These are phyloP conservation scores for Sorex maritimensis DNA, from an alignment of 2,797 vertebrate species.

Conservation along the genomic window DNA sequence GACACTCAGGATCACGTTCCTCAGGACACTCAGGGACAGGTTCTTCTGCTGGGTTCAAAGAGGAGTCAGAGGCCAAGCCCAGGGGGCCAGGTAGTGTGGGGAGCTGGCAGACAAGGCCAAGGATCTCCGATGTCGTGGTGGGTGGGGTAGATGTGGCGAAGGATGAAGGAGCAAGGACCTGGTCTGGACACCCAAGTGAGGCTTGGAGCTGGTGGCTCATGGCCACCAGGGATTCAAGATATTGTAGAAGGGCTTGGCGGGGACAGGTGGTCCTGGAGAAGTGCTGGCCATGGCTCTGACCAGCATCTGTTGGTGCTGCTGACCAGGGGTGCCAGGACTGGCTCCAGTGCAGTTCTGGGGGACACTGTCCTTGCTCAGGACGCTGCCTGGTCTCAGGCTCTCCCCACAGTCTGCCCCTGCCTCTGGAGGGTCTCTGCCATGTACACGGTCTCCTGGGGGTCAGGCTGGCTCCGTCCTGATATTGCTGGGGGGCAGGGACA, in stretches of 20 bases:
- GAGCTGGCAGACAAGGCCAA: not conserved
- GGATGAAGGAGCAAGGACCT: not conserved
- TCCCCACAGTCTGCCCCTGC: slow-evolving; percentile 50
- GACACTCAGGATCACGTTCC: not conserved
- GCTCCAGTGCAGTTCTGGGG: not conserved
- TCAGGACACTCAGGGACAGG: not conserved
- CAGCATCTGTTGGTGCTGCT: not conserved
- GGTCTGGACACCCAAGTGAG: slow-evolving; percentile 54
- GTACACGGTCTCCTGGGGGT: not conserved
- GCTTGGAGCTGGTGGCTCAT: slow-evolving; percentile 78
- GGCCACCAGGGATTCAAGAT: slow-evolving; percentile 78
- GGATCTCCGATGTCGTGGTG: not conserved
- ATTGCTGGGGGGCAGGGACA: not conserved
- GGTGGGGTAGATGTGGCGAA: not conserved
- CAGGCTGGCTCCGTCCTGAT: not conserved
- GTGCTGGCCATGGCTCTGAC: not conserved
- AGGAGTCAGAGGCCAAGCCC: not conserved
- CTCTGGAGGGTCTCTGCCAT: slow-evolving; percentile 49
- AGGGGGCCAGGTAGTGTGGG: not conserved
- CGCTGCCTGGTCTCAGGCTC: slow-evolving; percentile 7
- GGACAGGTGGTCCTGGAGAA: slow-evolving; percentile 64
- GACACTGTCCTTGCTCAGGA: not conserved
- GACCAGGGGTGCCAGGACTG: not conserved
- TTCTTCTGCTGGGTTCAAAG: not conserved
- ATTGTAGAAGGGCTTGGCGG: slow-evolving; percentile 71